Conservation (phyloP, 2,888 invertebrate genomes). For the Oxyteleia sp. region DNA sequence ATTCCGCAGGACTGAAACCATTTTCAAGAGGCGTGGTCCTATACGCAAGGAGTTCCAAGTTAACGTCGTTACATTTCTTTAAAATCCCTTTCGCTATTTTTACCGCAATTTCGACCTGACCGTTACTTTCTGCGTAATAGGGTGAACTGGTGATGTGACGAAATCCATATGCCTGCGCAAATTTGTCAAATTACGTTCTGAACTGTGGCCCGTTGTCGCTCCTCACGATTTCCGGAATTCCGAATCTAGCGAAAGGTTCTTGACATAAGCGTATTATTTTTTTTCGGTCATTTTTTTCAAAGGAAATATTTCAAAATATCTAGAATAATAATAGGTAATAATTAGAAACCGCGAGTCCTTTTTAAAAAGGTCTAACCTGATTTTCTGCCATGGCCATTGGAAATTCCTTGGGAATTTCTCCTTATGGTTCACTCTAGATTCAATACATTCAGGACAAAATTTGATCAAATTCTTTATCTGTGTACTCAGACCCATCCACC, state of each 20-base stretch:
- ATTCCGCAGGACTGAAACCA: constrained; percentile 59
- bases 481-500: constrained; percentile 72
- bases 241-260: constrained; percentile 33
- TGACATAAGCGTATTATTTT: constrained; percentile 38
- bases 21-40: constrained; percentile 57
- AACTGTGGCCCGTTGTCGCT: constrained; percentile 65
- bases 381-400: constrained; percentile 74
- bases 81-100: constrained; percentile 70
- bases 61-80: constrained; percentile 47
- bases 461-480: constrained; percentile 62
- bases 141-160: background rate
- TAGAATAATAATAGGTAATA: constrained; percentile 69
- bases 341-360: constrained; percentile 63
- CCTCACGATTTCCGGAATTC: constrained; percentile 37
- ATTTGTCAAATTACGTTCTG: constrained; percentile 29
- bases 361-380: constrained; percentile 70
- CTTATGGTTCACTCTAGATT: constrained; percentile 39
- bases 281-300: constrained; percentile 47
- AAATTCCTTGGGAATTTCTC: constrained; percentile 62
- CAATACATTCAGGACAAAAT: constrained; percentile 60
- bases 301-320: constrained; percentile 67
- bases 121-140: constrained; percentile 71
- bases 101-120: constrained; percentile 68
- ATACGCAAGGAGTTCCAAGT: constrained; percentile 54
- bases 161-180: constrained; percentile 55